Conservation (phyloP, 2,797 vertebrate species). For the Sebastes flavidus region DNA sequence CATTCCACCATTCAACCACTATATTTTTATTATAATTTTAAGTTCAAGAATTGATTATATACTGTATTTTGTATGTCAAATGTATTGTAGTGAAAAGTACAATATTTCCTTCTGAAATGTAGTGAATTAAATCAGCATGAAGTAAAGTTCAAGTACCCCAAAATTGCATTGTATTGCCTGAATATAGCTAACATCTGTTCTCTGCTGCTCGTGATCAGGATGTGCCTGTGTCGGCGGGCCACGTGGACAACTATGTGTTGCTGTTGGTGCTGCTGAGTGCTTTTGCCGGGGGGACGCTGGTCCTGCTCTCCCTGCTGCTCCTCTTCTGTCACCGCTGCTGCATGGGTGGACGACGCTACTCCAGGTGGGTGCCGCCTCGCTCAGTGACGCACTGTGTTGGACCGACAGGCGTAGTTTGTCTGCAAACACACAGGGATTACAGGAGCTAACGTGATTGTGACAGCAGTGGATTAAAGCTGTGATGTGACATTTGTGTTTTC, state of each 20-base stretch:
- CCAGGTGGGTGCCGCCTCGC: slow-evolving; percentile 82
- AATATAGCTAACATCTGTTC: neutral
- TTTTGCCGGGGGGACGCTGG: slow-evolving; percentile 90
- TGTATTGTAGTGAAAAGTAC: neutral
- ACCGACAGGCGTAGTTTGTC: neutral
- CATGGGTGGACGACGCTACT: slow-evolving; percentile 85
- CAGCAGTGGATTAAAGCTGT: slow-evolving; percentile 11
- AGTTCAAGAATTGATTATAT: neutral
- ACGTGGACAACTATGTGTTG: slow-evolving; percentile 89
- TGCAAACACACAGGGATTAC: slow-evolving; percentile 1
- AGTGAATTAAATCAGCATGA: neutral
- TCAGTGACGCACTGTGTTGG: neutral
- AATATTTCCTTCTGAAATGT: neutral
- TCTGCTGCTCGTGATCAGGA: slow-evolving; percentile 65
- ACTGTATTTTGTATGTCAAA: neutral
- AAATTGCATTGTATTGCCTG: neutral
- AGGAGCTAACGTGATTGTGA: neutral
- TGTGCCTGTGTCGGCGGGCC: slow-evolving; percentile 76
- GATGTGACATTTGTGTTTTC: slow-evolving; percentile 1
- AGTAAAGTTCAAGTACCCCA: neutral
- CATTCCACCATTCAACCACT: neutral
- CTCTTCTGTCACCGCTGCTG: slow-evolving; percentile 93
- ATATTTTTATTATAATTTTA: neutral
- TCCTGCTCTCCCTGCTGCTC: slow-evolving; percentile 91
- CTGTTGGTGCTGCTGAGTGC: slow-evolving; percentile 91